These are phyloP conservation scores for Heliconius aoede DNA, from an alignment of 2,888 invertebrate genomes.

Conservation along the genomic window DNA sequence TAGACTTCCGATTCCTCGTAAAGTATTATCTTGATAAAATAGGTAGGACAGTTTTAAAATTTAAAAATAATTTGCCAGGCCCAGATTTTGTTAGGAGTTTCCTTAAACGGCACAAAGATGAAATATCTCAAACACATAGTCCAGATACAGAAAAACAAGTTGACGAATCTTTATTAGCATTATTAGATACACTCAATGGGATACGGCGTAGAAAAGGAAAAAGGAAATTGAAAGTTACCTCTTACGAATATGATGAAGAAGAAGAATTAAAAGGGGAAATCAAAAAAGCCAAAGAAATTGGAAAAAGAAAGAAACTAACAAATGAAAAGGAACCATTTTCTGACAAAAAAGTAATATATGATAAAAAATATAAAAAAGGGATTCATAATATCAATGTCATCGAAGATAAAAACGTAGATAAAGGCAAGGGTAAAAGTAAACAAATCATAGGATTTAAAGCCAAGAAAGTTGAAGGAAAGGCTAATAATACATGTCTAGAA, in stretches of 20 bases:
- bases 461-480: neutral
- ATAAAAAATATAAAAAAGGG: neutral
- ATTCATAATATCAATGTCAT: neutral
- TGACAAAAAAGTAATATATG: neutral
- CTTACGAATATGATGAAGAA: neutral
- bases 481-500: neutral
- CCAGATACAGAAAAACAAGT: conserved; percentile 5
- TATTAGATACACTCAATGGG: neutral
- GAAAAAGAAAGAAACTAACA: too few species aligned
- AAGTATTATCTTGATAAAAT: conserved; percentile 32
- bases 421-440: neutral
- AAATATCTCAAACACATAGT: neutral
- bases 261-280: neutral
- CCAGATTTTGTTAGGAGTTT: conserved; percentile 32
- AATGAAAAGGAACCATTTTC: neutral
- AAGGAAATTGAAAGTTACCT: neutral
- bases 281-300: neutral
- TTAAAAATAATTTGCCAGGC: conserved; percentile 29
- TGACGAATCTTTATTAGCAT: neutral
- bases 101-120: conserved; percentile 31
- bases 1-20: conserved; percentile 33
- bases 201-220: neutral
- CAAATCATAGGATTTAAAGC: neutral
- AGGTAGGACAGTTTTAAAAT: conserved; percentile 22
- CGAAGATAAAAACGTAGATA: neutral